These are phyloP conservation scores for Yasuhikotakia modesta DNA, from an alignment of 2,797 vertebrate genomes.

Conservation along the genomic window DNA sequence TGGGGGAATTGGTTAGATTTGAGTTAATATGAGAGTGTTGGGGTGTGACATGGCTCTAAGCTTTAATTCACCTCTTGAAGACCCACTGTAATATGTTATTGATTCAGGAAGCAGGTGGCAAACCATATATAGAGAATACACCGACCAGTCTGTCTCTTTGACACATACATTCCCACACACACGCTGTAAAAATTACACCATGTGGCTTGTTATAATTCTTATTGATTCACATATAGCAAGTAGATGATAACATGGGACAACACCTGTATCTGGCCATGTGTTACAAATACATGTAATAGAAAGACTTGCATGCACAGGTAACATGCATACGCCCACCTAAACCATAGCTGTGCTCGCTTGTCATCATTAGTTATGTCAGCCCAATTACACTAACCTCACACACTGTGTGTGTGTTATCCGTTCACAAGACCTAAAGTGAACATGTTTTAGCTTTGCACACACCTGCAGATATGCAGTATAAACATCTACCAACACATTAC, in stretches of 20 bases:
- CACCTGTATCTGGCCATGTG: constrained; percentile 22
- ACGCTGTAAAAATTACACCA: constrained; percentile 3
- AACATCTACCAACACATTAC: constrained; percentile 11
- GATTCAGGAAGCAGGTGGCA: constrained; percentile 61
- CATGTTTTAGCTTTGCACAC: not conserved
- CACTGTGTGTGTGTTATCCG: constrained; percentile 31
- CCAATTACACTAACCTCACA: no score
- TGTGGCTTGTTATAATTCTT: constrained; percentile 5
- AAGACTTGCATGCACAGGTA: constrained; percentile 16
- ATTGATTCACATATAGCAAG: constrained; percentile 26
- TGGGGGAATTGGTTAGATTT: not conserved
- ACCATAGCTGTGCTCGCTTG: constrained; percentile 16
- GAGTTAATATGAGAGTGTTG: constrained; percentile 20
- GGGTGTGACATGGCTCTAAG: constrained; percentile 47
- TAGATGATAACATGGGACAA: constrained; percentile 21
- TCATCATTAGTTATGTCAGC: constrained; percentile 59
- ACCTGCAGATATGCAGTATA: constrained; percentile 1
- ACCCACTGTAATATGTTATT: constrained; percentile 69
- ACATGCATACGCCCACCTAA: constrained; percentile 4
- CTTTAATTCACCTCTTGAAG: constrained; percentile 50
- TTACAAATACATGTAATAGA: constrained; percentile 19
- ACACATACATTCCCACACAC: not conserved
- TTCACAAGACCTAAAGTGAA: constrained; percentile 27
- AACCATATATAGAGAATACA: constrained; percentile 10
- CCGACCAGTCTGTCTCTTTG: not conserved